Percentiles rank a stretch among this genome's conserved stretches.
Evolutionary conservation across 2,797 vertebrate genomes (phyloP).

Genomic region (Protonibea diacanthus): DNA sequence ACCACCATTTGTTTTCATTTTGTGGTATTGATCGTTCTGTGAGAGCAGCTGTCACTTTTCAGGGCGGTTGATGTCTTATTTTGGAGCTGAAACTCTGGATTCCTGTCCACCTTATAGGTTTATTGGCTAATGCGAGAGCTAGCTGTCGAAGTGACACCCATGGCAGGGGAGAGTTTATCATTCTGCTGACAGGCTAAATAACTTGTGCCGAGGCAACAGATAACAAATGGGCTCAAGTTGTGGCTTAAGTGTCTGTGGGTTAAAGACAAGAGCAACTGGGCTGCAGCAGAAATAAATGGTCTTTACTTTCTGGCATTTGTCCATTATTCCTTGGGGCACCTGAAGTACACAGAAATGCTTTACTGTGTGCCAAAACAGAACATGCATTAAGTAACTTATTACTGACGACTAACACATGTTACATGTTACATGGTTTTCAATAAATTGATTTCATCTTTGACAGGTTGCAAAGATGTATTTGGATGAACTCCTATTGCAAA

Average conservation of each 20-base stretch:
- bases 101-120: conserved; percentile 65
- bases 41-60: conserved; percentile 48
- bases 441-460: background rate
- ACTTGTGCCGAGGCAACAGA: conserved; percentile 82
- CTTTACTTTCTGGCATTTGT: conserved; percentile 56
- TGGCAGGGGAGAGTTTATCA: conserved; percentile 81
- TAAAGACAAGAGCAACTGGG: conserved; percentile 84
- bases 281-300: conserved; percentile 63
- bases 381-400: background rate
- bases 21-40: conserved; percentile 54
- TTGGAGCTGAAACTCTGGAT: conserved; percentile 57
- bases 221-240: conserved; percentile 85
- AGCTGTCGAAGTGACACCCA: conserved; percentile 75
- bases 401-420: background rate
- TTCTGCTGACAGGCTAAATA: conserved; percentile 86
- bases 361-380: background rate
- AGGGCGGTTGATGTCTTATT: conserved; percentile 57
- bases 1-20: conserved; percentile 52
- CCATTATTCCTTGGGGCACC: conserved; percentile 43
- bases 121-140: conserved; percentile 70
- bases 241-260: conserved; percentile 76
- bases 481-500: background rate
- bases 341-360: conserved; percentile 33
- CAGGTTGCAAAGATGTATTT: background rate
- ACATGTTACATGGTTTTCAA: background rate